Evolutionary conservation across 64 coral and sea anemone genomes (phyloP).

Genomic region (Actinia equina): DNA sequence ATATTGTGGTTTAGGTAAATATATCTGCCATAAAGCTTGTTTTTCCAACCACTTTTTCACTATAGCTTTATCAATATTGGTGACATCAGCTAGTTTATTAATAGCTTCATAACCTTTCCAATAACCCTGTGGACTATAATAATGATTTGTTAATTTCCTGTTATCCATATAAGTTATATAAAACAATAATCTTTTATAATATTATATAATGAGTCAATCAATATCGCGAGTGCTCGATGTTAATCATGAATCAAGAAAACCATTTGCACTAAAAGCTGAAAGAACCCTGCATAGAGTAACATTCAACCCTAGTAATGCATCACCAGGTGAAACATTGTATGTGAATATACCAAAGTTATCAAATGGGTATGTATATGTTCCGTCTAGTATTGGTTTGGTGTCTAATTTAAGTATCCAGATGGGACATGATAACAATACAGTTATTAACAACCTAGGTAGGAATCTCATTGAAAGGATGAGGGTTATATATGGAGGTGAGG

Average conservation of each 20-base stretch:
- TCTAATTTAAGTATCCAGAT: not conserved
- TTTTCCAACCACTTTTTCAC: too few relatives aligned
- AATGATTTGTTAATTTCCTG: too few relatives aligned
- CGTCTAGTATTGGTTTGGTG: not conserved
- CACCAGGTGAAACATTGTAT: conserved; percentile 29
- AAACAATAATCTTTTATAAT: too few relatives aligned
- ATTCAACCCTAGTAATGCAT: conserved; percentile 7
- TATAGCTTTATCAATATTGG: too few relatives aligned
- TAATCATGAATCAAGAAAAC: not conserved
- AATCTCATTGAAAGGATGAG: too few relatives aligned
- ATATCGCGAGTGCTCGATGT: not conserved
- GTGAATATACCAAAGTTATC: conserved; percentile 6
- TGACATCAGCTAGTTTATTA: too few relatives aligned
- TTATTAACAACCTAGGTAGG: conserved; percentile 15
- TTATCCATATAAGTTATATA: too few relatives aligned
- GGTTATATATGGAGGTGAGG: too few relatives aligned
- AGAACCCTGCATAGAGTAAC: not conserved
- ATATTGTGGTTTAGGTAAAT: too few relatives aligned
- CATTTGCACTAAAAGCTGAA: not conserved
- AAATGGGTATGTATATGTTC: not conserved
- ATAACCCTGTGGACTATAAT: too few relatives aligned
- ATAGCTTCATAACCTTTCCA: too few relatives aligned
- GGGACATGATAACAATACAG: not conserved
- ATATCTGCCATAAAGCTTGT: too few relatives aligned
- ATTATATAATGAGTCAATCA: not conserved